These are phyloP conservation scores for Leptinotarsa haldemani DNA, from an alignment of 2,888 invertebrate genomes.

Conservation along the genomic window DNA sequence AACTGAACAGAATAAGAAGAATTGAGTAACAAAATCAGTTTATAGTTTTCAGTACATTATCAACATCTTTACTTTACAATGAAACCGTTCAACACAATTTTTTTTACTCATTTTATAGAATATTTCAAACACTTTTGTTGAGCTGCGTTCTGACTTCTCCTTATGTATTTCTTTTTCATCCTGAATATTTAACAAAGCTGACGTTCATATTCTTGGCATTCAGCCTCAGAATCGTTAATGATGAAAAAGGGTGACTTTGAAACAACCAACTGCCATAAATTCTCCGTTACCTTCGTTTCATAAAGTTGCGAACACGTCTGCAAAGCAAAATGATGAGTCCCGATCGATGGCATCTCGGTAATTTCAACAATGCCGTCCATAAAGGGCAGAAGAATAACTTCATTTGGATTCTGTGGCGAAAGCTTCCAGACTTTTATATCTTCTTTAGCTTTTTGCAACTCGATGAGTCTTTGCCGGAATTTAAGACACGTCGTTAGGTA, in stretches of 20 bases:
- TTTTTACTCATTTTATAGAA: too few species aligned
- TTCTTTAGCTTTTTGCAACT: slow-evolving; percentile 18
- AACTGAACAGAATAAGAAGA: too few species aligned
- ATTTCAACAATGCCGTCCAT: slow-evolving; percentile 4
- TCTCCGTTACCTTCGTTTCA: background rate
- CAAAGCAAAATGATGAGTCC: background rate
- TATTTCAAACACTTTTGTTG: background rate
- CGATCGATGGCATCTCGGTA: slow-evolving; percentile 1
- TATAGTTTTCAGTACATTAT: too few species aligned
- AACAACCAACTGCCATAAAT: background rate
- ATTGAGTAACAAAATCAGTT: too few species aligned
- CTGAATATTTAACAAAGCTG: background rate
- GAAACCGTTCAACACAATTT: too few species aligned
- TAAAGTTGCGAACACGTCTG: background rate
- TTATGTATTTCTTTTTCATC: too few species aligned
- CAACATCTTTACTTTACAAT: too few species aligned
- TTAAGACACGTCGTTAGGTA: slow-evolving; percentile 1
- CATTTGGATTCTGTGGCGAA: slow-evolving; percentile 28
- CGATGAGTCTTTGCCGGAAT: slow-evolving; percentile 11
- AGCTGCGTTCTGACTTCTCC: too few species aligned
- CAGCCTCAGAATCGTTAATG: background rate
- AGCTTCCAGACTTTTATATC: slow-evolving; percentile 31
- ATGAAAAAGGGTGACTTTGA: background rate
- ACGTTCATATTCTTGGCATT: background rate
- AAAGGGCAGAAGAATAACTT: slow-evolving; percentile 20